Evolutionary conservation across 2,888 invertebrate genomes (phyloP).

Genomic region (Microplitis manilae): DNA sequence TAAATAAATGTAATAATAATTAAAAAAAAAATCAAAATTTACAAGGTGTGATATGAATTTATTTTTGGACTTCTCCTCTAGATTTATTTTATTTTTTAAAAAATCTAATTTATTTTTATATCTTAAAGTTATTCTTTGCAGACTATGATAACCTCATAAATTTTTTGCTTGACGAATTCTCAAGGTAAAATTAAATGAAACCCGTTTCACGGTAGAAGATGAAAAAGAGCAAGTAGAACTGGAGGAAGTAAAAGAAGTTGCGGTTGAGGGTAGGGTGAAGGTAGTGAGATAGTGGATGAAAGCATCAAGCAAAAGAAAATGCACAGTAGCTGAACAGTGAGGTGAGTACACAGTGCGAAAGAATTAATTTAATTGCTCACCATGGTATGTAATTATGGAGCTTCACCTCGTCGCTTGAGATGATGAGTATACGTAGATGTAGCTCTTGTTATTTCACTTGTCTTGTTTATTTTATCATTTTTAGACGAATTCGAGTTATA

Average conservation of each 20-base stretch:
- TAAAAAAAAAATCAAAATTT: constrained; percentile 46
- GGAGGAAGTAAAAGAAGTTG: constrained; percentile 8
- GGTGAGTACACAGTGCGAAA: constrained; percentile 35
- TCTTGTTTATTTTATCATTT: background rate
- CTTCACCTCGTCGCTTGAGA: constrained; percentile 26
- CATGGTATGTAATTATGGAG: constrained; percentile 51
- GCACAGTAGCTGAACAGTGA: constrained; percentile 15
- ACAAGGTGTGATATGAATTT: background rate
- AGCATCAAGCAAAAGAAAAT: constrained; percentile 25
- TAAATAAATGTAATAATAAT: constrained; percentile 68
- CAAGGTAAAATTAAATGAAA: constrained; percentile 39
- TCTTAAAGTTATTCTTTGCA: background rate
- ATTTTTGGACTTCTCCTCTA: no score
- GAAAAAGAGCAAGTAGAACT: background rate
- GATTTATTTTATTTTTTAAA: no score
- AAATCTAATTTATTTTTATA: constrained; percentile 11
- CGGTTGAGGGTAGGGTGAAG: no score
- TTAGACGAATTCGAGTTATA: background rate
- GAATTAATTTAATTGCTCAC: constrained; percentile 51
- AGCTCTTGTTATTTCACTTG: constrained; percentile 13
- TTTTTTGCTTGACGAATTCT: constrained; percentile 22
- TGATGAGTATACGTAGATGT: background rate
- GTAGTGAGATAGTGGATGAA: background rate
- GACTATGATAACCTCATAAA: constrained; percentile 24
- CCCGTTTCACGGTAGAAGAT: background rate